Base-by-base conservation (phyloP, 2,888 invertebrate species). In the Rhagophthalmus giganteus region DNA sequence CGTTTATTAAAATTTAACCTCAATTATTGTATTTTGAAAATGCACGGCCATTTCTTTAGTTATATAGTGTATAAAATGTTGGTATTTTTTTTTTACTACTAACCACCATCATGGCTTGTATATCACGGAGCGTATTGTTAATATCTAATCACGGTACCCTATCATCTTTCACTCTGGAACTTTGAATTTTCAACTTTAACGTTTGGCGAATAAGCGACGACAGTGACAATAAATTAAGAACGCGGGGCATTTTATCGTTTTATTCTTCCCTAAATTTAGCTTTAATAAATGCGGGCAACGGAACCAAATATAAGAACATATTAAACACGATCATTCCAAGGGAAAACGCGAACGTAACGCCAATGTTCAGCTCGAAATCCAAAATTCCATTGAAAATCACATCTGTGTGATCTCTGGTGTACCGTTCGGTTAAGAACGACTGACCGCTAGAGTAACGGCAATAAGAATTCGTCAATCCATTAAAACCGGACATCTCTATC, bases 231-330 rank as follows among this genome's bases (percentile, higher is more conserved):
- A n/a, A 24, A 24, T 24, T 24, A 24, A 24, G 15, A 33, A 33
- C 10, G 12, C 10, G 15, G 10, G n/a, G n/a, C n/a, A n/a, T n/a
- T n/a, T n/a, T n/a, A n/a, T n/a, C n/a, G 34, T n/a, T 12, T 28
- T 45, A 51, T 39, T 73, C 85, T 67, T 90, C 89, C 67, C 91
- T 83, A 76, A 94, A 94, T 75, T 94, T 94, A 54, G 88, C 87
- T 66, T 90, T 89, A 8, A 94, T 81, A 68, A 87, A 90, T 20
- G 86, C 84, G 0, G 94, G 93, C 62, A 94, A 74, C 0, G 94
- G 94, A 62, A 94, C 80, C 31, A 93, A 76, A 74, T 94, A 94
- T 40, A 94, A 76, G 53, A 94, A 82, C 71, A 92, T 85, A 70
- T 94, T 94, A 2, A 93, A 80, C 33, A 92, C 80, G 55, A 89